A percentile compares a stretch with the other conserved stretches of the same genome.
phyloP scores from a whole-genome alignment of 2,113 vertebrate species.

The Nerophis ophidion region DNA sequence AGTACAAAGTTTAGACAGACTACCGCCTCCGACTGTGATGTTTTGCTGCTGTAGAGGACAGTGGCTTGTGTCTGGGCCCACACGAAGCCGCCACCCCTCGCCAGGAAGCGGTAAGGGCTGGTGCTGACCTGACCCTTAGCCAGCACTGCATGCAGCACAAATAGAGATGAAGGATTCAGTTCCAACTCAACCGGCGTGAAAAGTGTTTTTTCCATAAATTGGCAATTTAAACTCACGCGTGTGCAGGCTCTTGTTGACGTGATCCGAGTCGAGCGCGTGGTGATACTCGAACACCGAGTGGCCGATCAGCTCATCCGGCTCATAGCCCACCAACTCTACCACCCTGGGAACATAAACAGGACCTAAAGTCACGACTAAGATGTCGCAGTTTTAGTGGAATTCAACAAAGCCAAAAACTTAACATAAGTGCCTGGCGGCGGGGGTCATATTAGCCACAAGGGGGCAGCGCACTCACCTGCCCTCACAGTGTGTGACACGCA shows the following conservation, averaged over 20 bases:
- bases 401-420: too few relatives aligned
- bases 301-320: conserved; percentile 90
- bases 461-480: conserved; percentile 79
- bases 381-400: too few relatives aligned
- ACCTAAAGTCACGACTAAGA: too few relatives aligned
- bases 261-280: conserved; percentile 94
- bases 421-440: not conserved
- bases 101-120: conserved; percentile 95
- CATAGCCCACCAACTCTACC: conserved; percentile 94
- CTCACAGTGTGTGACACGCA: conserved; percentile 98
- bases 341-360: conserved; percentile 70
- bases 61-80: conserved; percentile 99
- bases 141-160: conserved; percentile 78
- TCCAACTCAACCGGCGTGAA: too few relatives aligned
- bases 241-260: conserved; percentile 94
- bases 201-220: too few relatives aligned
- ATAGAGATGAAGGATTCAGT: not conserved
- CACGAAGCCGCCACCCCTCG: conserved; percentile 91
- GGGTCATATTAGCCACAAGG: too few relatives aligned
- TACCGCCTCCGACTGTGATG: conserved; percentile 95
- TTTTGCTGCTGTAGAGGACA: conserved; percentile 97
- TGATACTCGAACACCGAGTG: conserved; percentile 95
- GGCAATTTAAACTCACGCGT: conserved; percentile 76
- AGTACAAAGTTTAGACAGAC: conserved; percentile 97
- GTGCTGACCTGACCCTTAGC: conserved; percentile 95